Percentiles rank a stretch among this genome's conserved stretches.
phyloP scores from a whole-genome alignment of 1,140 invertebrate species.

The Anoplolepis gracilipes region DNA sequence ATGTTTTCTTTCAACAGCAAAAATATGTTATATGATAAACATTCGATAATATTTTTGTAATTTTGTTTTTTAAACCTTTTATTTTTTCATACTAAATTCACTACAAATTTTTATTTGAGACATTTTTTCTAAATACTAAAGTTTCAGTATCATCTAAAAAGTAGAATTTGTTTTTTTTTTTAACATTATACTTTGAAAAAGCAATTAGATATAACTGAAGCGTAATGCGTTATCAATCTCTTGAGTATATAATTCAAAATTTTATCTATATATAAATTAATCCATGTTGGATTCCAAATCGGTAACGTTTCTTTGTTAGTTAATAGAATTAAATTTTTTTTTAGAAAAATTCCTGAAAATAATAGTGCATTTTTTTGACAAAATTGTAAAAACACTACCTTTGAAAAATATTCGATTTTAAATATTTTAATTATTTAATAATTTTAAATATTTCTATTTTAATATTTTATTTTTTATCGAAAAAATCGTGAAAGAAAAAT shows the following conservation, averaged over 20 bases:
- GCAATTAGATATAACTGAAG: background rate
- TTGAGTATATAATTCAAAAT: background rate
- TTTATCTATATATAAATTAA: background rate
- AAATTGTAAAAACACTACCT: background rate
- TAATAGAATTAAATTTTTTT: background rate
- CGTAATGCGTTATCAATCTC: background rate
- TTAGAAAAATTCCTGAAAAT: background rate
- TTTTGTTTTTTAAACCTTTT: background rate
- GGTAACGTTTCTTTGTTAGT: background rate
- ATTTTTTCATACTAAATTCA: background rate
- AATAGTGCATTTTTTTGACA: background rate
- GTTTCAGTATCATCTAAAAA: background rate
- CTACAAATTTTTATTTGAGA: conserved; percentile 8
- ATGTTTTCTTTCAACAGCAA: background rate
- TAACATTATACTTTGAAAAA: background rate
- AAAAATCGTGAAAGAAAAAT: background rate
- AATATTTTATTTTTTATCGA: too few species aligned
- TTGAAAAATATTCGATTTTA: background rate
- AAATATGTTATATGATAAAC: background rate
- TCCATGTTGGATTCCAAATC: background rate
- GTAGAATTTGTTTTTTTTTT: background rate
- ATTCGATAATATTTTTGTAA: background rate
- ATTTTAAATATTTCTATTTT: too few species aligned
- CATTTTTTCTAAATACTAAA: conserved; percentile 1
- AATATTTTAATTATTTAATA: too few species aligned